Conservation (phyloP, 2,113 vertebrate genomes). For the Fregetta grallaria region DNA sequence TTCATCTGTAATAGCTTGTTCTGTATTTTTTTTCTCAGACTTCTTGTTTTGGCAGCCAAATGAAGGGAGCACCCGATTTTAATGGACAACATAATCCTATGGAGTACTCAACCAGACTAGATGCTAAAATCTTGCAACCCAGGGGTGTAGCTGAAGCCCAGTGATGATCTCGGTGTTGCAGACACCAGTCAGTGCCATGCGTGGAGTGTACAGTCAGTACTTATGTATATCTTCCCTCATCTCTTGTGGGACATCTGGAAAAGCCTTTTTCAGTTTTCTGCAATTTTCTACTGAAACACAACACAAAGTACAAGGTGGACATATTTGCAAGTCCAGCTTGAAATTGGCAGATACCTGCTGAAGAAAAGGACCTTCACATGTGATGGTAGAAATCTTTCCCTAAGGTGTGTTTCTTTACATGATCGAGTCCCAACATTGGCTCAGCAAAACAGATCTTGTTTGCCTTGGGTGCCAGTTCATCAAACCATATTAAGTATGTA, state of each 20-base stretch:
- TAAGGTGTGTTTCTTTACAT: neutral
- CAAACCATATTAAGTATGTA: neutral
- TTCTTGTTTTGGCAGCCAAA: neutral
- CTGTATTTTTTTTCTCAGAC: neutral
- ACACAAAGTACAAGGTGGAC: neutral
- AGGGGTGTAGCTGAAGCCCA: neutral
- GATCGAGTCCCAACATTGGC: neutral
- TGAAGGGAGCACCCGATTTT: neutral
- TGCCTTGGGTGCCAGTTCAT: neutral
- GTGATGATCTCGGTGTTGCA: neutral
- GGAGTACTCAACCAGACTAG: neutral
- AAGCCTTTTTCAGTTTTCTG: neutral
- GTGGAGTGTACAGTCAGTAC: neutral
- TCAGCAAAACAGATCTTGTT: neutral
- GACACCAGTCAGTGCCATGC: neutral
- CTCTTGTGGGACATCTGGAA: neutral
- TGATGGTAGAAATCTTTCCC: neutral
- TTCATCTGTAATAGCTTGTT: conserved; percentile 23
- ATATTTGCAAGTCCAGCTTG: neutral
- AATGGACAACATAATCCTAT: neutral
- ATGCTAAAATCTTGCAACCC: neutral
- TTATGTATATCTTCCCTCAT: fast-evolving
- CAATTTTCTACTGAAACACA: neutral
- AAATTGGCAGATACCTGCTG: neutral
- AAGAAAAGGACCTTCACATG: neutral